Base-by-base conservation (phyloP, 1,140 invertebrate genomes). In the Magallana gigas region DNA sequence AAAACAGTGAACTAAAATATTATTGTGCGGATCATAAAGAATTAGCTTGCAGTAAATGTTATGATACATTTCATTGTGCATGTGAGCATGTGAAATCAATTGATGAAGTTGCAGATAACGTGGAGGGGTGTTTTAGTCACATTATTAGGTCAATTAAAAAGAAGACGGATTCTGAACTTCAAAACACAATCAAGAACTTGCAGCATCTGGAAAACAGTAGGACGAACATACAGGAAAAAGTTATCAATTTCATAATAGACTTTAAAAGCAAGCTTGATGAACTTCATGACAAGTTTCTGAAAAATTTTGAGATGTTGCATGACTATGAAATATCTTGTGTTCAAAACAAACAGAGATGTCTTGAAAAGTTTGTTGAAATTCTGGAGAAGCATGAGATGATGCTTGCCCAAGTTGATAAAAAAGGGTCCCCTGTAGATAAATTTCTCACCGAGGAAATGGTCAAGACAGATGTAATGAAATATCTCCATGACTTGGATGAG, bases 81-180 rank as follows among this genome's bases (percentile, higher is more conserved):
- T 76, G 68, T 36, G 12, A 6, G 68, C 29, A 76, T 76, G 23
- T 76, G 2, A 76, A 76, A 76, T 36, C 68, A 29, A 29, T 76
- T 12, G 23, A 76, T 76, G 23, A 76, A 29, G 29, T 76, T 76
- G 68, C 23, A 76, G 68, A 76, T 12, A 23, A 76, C 6, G 0
- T 76, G 0, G 9, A 76, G 23, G 11, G 36, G 36, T 12, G 12
- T 36, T 29, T 76, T 29, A 11, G 29, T 36, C 5, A 8, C 12
- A 29, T 29, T 76, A 1, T 76, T 12, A 12, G 9, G 11, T 12
- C 18, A 76, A 76, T 76, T 9, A 76, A 76, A 76, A 23, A 4
- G 36, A 36, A 76, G 68, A 36, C 68, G 29, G 68, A 36, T 29
- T 29, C 68, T 76, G 68, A 76, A 76, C 23, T 76, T 29, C 68